A percentile compares a stretch with the other conserved stretches of the same genome.
These are phyloP conservation scores for Phyllotreta cruciferae DNA, from an alignment of 2,888 invertebrate species.

Conservation along the genomic window DNA sequence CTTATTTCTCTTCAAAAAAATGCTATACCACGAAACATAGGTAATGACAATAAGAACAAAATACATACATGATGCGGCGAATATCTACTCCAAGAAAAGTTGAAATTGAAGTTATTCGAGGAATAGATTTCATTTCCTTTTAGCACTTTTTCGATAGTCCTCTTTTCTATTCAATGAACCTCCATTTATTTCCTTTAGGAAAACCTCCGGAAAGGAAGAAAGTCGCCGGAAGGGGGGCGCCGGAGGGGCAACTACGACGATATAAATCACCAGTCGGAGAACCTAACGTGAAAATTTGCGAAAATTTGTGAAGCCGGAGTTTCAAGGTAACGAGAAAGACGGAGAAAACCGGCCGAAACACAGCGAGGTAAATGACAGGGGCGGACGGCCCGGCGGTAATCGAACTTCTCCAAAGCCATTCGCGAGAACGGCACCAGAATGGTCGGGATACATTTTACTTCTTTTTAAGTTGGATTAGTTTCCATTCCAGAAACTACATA, in stretches of 20 bases:
- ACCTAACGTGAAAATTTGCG: conserved; percentile 38
- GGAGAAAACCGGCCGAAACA: too few species aligned
- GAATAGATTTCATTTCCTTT: not conserved
- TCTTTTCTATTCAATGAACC: conserved; percentile 13
- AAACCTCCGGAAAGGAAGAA: conserved; percentile 20
- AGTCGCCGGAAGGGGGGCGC: conserved; percentile 23
- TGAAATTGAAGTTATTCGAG: too few species aligned
- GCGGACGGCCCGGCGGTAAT: conserved; percentile 31
- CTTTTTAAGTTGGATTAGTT: too few species aligned
- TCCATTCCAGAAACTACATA: too few species aligned
- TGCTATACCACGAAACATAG: too few species aligned
- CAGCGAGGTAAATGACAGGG: conserved; percentile 30
- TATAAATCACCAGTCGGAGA: conserved; percentile 36
- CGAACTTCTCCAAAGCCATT: conserved; percentile 29
- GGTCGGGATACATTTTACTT: too few species aligned
- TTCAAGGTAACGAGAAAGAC: too few species aligned
- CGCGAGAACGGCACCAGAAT: not conserved
- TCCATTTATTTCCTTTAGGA: conserved; percentile 13
- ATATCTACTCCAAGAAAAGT: too few species aligned
- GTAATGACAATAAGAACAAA: too few species aligned
- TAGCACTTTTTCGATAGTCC: conserved; percentile 10
- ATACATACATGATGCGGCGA: too few species aligned
- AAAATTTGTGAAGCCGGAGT: conserved; percentile 34
- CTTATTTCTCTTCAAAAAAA: not conserved
- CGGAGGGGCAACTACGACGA: conserved; percentile 17